phyloP scores from a whole-genome alignment of 2,888 invertebrate species.

The Galeopsomyia nigrocyanea region DNA sequence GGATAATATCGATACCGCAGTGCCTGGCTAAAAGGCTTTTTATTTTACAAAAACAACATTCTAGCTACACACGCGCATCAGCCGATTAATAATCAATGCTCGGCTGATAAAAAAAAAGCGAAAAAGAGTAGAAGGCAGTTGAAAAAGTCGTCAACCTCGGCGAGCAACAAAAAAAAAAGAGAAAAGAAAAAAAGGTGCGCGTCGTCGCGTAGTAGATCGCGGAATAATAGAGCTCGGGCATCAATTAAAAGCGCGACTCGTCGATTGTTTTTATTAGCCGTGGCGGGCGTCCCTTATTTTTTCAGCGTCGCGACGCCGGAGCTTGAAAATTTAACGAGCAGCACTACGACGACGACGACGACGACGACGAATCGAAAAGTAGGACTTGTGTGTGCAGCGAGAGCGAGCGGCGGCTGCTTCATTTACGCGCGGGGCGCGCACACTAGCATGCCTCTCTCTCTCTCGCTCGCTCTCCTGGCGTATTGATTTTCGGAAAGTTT shows the following conservation, averaged over 20 bases:
- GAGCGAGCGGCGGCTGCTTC: constrained; percentile 33
- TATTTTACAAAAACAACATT: too few relatives aligned
- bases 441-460: constrained; percentile 1
- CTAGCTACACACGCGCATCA: too few relatives aligned
- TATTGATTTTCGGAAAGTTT: constrained; percentile 53
- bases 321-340: constrained; percentile 42
- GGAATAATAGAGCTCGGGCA: too few relatives aligned
- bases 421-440: constrained; percentile 44
- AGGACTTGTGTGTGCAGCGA: constrained; percentile 36
- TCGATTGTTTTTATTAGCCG: constrained; percentile 31
- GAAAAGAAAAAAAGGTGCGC: too few relatives aligned
- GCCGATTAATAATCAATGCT: too few relatives aligned
- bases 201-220: too few relatives aligned
- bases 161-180: too few relatives aligned
- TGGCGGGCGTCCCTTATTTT: constrained; percentile 5
- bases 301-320: constrained; percentile 38
- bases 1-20: too few relatives aligned
- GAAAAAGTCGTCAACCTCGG: too few relatives aligned
- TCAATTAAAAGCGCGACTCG: constrained; percentile 23
- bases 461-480: constrained; percentile 47
- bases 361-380: constrained; percentile 39
- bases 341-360: neutral
- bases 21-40: too few relatives aligned
- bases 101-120: too few relatives aligned
- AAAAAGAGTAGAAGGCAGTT: too few relatives aligned